Conservation (phyloP, 2,113 vertebrate genomes). For the Galeopterus variegatus region DNA sequence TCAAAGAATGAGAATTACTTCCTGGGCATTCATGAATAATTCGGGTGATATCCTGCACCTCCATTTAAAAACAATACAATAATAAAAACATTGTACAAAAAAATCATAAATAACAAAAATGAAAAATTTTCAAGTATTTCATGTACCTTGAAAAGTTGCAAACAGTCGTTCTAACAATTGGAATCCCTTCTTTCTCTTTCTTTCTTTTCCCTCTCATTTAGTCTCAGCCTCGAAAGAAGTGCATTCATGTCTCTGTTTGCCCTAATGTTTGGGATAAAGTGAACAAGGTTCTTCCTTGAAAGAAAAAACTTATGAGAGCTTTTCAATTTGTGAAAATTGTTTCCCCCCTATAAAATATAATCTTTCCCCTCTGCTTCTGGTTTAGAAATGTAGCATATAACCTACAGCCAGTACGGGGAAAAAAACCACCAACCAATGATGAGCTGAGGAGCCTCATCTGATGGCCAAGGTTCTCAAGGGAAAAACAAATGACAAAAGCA, state of each 20-base stretch:
- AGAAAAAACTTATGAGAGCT: background rate
- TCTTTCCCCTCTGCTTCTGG: background rate
- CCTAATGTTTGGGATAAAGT: background rate
- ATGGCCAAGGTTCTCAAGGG: background rate
- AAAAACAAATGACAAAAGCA: conserved; percentile 5
- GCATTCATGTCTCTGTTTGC: background rate
- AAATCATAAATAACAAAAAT: conserved; percentile 74
- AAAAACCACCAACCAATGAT: no score
- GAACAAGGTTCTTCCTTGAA: background rate
- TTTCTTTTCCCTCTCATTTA: background rate
- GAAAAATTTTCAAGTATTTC: conserved; percentile 80
- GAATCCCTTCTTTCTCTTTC: background rate
- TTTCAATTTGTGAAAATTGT: background rate
- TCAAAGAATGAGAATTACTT: conserved; percentile 71
- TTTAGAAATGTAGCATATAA: background rate
- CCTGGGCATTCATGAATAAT: conserved; percentile 56
- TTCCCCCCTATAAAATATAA: background rate
- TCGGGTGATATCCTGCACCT: conserved; percentile 43
- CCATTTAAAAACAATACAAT: conserved; percentile 65
- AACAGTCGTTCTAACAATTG: conserved; percentile 14
- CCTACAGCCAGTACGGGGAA: background rate
- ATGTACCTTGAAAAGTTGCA: conserved; percentile 58
- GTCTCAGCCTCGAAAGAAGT: background rate
- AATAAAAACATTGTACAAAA: conserved; percentile 71
- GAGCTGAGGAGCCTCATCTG: background rate